Evolutionary conservation across 2,888 invertebrate genomes (phyloP), one percentile per base, ranked within the genome.

Genomic region (Autographa gamma): DNA sequence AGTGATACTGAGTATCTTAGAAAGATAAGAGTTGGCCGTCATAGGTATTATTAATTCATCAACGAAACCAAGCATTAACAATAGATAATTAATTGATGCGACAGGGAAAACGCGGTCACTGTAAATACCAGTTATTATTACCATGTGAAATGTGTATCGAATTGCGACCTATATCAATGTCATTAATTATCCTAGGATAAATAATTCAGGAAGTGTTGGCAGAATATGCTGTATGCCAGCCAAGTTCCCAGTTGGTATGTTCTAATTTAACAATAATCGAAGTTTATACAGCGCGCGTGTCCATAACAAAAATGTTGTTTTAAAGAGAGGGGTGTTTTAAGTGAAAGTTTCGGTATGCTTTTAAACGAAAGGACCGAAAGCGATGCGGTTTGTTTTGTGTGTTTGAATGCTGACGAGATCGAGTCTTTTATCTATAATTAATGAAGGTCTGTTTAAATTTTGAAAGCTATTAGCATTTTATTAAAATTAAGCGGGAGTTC

Each of bases 101-200:
- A 25, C 54, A 56, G 13, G 19, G 11, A 25, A 56, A 56, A 56
- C 25, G 25, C 19, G 13, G 54, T 25, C 54, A 14, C 54, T 13
- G 25, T 56, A 14, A 56, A 56, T 56, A 25, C 0, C 19, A 13
- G 54, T 13, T 56, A 54, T 54, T 18, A 54, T 54, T 54, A 25
- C 11, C 9, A 19, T 13, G 25, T 25, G 25, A 25, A 56, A 56
- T 25, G 25, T 25, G 13, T 25, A 56, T 56, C 11, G 3, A 56
- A 56, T 56, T 25, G 5, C 54, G 25, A 56, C 54, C 54, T 56
- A 19, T 25, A 56, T 56, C 11, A 56, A 56, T 56, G 54, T 25
- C 3, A 56, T 54, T 54, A 54, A 54, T 54, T 54, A 54, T 54
- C 18, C 18, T 18, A 56, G 11, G 54, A 56, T 19, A 56, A 56